Evolutionary conservation across 2,888 invertebrate species (phyloP).

Genomic region (Ommatoiulus sabulosus): DNA sequence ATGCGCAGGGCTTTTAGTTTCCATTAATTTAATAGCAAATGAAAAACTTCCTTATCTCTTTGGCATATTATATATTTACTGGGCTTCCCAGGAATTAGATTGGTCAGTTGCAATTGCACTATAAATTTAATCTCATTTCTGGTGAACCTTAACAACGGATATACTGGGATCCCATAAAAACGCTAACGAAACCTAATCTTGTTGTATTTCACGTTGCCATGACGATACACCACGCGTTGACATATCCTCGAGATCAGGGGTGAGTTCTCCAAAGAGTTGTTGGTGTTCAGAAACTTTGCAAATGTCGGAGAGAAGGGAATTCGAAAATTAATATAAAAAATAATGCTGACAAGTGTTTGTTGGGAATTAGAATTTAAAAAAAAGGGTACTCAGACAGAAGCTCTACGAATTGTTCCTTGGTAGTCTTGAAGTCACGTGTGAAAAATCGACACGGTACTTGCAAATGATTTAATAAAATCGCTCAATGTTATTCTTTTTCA

Average conservation of each 20-base stretch:
- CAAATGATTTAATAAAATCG: too few species aligned
- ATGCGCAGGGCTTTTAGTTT: neutral
- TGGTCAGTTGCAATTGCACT: constrained; percentile 39
- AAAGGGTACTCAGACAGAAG: too few species aligned
- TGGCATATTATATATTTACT: neutral
- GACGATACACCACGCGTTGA: neutral
- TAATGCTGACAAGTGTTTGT: too few species aligned
- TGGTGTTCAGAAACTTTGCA: neutral
- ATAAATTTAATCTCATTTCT: constrained; percentile 36
- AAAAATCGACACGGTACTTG: too few species aligned
- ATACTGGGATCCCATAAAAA: constrained; percentile 22
- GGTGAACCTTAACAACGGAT: constrained; percentile 30
- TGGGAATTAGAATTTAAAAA: too few species aligned
- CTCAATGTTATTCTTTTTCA: too few species aligned
- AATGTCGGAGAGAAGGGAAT: neutral
- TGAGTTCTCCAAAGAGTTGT: neutral
- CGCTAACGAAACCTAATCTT: constrained; percentile 11
- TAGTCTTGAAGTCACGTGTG: too few species aligned
- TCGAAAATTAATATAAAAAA: too few species aligned
- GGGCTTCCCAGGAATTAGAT: neutral
- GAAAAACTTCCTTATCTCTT: constrained; percentile 42
- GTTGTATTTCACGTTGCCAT: constrained; percentile 11
- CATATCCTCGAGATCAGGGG: neutral
- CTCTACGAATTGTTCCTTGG: too few species aligned
- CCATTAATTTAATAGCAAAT: constrained; percentile 15